Evolutionary conservation across 2,113 vertebrate genomes (phyloP), one percentile per base, ranked within the genome.

Genomic region (Cavia aperea): DNA sequence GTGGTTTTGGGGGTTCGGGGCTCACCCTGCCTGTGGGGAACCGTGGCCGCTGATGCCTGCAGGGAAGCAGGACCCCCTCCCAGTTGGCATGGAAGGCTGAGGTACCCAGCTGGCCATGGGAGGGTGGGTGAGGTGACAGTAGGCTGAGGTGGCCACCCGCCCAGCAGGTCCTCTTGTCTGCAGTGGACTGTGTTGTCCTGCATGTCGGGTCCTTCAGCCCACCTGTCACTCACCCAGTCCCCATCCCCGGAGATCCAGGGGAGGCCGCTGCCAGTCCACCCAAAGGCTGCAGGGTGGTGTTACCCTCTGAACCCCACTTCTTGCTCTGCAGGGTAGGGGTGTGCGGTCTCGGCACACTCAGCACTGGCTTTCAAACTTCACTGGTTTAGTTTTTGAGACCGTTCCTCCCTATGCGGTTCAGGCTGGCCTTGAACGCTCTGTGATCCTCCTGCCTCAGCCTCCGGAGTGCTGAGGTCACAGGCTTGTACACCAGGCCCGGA

Each of bases 1-100:
- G 56, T 13, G 21, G n/a, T 62, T 36, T 1, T 1, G 49, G 31
- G 46, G 73, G 13, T 24, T 14, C 6, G 0, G 26, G 0, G 0
- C 54, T 21, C 19, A 0, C 65, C 63, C 85, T 58, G n/a, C 65
- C 81, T 15, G 31, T 12, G 4, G 7, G n/a, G 15, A 46, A 7
- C 31, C 24, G 4, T 12, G 70, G 9, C 31, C 15, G n/a, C 26
- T 14, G 51, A 2, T 0, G 5, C 62, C 54, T 19, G 13, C 5
- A 23, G 65, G 66, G 60, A 46, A 5, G 24, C 15, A 2, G n/a
- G 7, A 60, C 81, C 58, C 54, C 43, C n/a, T 72, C 43, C 11
- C 13, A 18, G 72, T 43, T 26, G 39, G 68, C 36, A 14, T 5
- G 2, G 43, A 29, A 12, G 23, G 21, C 72, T 43, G 14, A 43